Conservation (phyloP, 2,113 vertebrate genomes). For the Cranoglanis bouderius region DNA sequence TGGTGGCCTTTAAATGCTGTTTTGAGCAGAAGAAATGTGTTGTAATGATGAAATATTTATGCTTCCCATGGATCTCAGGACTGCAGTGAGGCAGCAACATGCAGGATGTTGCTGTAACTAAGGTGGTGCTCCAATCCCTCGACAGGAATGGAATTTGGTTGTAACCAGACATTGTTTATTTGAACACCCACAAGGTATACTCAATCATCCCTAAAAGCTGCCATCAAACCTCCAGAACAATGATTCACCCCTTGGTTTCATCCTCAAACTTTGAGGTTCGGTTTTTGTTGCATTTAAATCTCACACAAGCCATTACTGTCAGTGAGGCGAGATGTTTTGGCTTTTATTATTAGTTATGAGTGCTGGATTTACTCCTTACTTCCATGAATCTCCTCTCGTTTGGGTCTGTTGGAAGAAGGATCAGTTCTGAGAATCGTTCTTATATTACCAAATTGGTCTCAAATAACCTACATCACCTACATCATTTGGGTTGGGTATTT, state of each 20-base stretch:
- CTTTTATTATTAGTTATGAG: slow-evolving; percentile 57
- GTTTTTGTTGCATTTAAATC: slow-evolving; percentile 49
- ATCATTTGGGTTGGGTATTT: background rate
- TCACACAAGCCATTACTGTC: slow-evolving; percentile 55
- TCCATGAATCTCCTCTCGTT: slow-evolving; percentile 47
- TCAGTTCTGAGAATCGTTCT: slow-evolving; percentile 29
- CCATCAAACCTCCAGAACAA: slow-evolving; percentile 47
- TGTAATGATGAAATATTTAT: slow-evolving; percentile 33
- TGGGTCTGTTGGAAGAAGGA: slow-evolving; percentile 32
- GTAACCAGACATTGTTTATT: slow-evolving; percentile 47
- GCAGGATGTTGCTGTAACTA: slow-evolving; percentile 37
- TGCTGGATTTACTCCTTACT: slow-evolving; percentile 50
- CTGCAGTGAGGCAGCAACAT: slow-evolving; percentile 24
- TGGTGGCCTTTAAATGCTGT: slow-evolving; percentile 22
- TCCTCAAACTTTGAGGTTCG: slow-evolving; percentile 30
- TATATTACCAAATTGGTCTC: slow-evolving; percentile 33
- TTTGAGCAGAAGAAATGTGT: slow-evolving; percentile 9
- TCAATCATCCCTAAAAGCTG: slow-evolving; percentile 49
- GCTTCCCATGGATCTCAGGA: slow-evolving; percentile 23
- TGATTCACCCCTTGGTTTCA: slow-evolving; percentile 38
- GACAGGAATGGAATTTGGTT: slow-evolving; percentile 51
- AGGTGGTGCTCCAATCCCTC: slow-evolving; percentile 38
- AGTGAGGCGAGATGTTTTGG: slow-evolving; percentile 54
- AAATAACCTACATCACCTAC: slow-evolving; percentile 27
- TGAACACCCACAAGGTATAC: slow-evolving; percentile 36